Base-by-base conservation (phyloP, 2,888 invertebrate species). In the Diaphora mendica region DNA sequence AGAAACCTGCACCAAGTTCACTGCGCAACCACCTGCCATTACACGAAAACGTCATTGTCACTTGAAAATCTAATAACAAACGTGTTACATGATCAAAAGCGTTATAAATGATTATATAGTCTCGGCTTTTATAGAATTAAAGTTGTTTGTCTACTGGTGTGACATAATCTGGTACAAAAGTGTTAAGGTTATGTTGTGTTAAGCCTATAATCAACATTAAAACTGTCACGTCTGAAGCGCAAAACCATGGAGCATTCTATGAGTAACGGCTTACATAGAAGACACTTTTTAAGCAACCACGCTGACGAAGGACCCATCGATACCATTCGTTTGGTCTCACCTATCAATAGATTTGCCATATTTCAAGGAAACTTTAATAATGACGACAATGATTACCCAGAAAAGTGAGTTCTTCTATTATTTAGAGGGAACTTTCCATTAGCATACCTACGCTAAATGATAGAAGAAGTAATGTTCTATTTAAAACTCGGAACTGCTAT, bases 311-410 rank as follows among this genome's bases (percentile, higher is more conserved):
- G 90, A 20, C 91, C 93, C 1, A 88, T 92, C 87, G 95, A 95
- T 74, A 92, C 91, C 0, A 90, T 95, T 73, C 88, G 94, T 72
- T 84, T 95, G 72, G 93, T 94, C 39, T 92, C 93, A 1, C 94
- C 95, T 68, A 90, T 94, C 68, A 93, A 92, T 85, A 92, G 93
- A 84, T 91, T 95, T 77, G 88, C 91, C 42, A 89, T 94, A 81
- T 92, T 94, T 74, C 93, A 92, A 80, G 94, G 92, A 67, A 90
- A 91, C 80, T 91, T 92, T 76, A 89, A 83, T 81, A 80, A 85
- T 75, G 90, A 91, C 74, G 89, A 91, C 59, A 89, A 91, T 79
- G 88, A 90, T 74, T 91, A 87, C 72, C 90, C 91, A 4, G 88
- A 89, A 77, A 94, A 93, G 94, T 94, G 85, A 94, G 95, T 94